These are phyloP conservation scores for Himalopsyche tibetana DNA, from an alignment of 2,888 invertebrate genomes.

Conservation along the genomic window DNA sequence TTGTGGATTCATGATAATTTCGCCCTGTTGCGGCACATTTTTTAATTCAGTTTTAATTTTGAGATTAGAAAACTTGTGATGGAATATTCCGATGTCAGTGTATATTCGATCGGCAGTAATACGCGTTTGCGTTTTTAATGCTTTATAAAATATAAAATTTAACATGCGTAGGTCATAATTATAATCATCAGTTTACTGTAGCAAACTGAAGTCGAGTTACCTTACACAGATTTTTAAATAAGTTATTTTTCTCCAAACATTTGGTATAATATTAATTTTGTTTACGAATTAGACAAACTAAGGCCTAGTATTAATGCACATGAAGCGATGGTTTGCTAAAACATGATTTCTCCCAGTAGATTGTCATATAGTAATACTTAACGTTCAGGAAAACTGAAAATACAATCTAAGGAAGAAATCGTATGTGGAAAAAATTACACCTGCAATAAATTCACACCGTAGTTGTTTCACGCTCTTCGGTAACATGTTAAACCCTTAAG, in stretches of 20 bases:
- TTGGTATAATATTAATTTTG: constrained; percentile 11
- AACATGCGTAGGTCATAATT: constrained; percentile 28
- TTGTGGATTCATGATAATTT: constrained; percentile 27
- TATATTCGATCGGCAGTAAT: constrained; percentile 3
- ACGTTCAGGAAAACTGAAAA: background rate
- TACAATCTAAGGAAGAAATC: background rate
- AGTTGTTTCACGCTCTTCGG: no score
- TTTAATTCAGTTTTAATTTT: background rate
- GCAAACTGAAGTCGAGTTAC: constrained; percentile 26
- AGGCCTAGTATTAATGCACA: constrained; percentile 35
- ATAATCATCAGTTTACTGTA: constrained; percentile 10
- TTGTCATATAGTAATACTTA: background rate
- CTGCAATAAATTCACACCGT: no score
- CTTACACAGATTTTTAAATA: constrained; percentile 40
- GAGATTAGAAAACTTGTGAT: constrained; percentile 2
- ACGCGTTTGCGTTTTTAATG: constrained; percentile 2
- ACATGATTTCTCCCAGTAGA: background rate
- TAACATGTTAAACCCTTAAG: no score
- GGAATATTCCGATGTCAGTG: constrained; percentile 25
- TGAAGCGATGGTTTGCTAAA: constrained; percentile 12
- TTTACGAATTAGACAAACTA: constrained; percentile 3
- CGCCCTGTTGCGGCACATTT: background rate
- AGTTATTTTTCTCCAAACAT: constrained; percentile 2
- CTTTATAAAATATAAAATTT: constrained; percentile 20
- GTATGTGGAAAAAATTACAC: no score